Base-by-base conservation (phyloP, 1,140 invertebrate genomes). In the Rhagoletis zephyria region DNA sequence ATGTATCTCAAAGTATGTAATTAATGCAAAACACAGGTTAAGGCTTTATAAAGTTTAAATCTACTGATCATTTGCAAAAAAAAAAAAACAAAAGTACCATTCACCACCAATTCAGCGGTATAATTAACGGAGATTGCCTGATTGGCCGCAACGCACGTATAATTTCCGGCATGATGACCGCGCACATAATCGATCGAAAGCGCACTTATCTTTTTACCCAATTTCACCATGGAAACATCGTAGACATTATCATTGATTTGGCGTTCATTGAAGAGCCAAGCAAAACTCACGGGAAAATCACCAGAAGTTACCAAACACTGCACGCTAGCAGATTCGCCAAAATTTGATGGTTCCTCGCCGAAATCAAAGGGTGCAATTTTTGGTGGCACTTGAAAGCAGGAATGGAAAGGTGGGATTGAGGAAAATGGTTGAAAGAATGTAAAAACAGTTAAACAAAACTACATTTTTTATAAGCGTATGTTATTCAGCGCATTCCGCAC, bases 271-370 rank as follows among this genome's bases (percentile, higher is more conserved):
- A 95, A 90, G 90, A 93, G 91, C 94, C 94, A 93, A 87, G 94
- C 94, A 88, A 97, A 96, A 87, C 95, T 95, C 86, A 97, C 93
- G 6, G 96, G 96, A 89, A 96, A 93, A 90, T 97, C 96, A 63
- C 97, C 97, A 90, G 96, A 96, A 19, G 95, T 95, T 59, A 96
- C 95, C 87, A 95, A 94, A 92, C 96, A 97, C 89, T 95, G 95
- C 64, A 96, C 94, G 89, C 96, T 95, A 56, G 95, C 95, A 89
- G 95, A 95, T 88, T 96, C 96, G 12, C 96, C 96, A 63, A 95
- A 95, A 92, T 96, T 96, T 5, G 94, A 94, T 6, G 95, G 94
- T 89, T 95, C 95, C 14, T 94, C 94, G 85, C 94, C 94, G 89
- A 94, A 96, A 89, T 95, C 94, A 89, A 96, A 96, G 1, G 95